Percentiles rank a stretch among this genome's conserved stretches.
Conservation (phyloP, 2,888 invertebrate species). For the Prosopocoilus inquinatus region DNA sequence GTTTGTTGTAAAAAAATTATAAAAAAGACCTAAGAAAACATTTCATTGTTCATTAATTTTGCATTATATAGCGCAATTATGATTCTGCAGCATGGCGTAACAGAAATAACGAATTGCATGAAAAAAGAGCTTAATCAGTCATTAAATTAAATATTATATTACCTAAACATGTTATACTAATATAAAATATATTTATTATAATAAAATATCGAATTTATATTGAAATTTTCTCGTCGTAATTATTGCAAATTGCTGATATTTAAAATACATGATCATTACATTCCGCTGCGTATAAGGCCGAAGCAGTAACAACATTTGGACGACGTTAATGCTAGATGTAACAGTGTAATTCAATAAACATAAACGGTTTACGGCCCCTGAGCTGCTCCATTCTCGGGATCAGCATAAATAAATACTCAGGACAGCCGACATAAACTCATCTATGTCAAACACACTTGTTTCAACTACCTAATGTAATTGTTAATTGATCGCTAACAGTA, state of each 20-base stretch:
- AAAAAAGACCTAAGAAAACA: not conserved
- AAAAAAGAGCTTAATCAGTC: not conserved
- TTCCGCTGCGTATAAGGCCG: constrained; percentile 26
- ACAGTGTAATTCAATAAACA: constrained; percentile 49
- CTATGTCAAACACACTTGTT: not conserved
- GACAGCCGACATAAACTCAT: constrained; percentile 1
- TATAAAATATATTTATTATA: constrained; percentile 12
- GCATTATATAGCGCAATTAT: not conserved
- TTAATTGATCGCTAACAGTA: too few species aligned
- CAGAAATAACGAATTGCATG: not conserved
- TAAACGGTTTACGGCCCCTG: constrained; percentile 45
- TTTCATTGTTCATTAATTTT: not conserved
- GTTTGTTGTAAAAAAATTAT: too few species aligned
- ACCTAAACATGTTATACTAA: constrained; percentile 6
- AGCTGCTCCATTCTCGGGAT: constrained; percentile 42
- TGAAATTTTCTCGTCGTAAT: not conserved
- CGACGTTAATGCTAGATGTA: constrained; percentile 47
- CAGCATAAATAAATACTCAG: constrained; percentile 37
- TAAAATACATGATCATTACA: constrained; percentile 5
- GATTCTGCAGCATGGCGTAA: too few species aligned
- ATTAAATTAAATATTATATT: not conserved
- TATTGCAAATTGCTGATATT: constrained; percentile 2
- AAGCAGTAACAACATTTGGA: constrained; percentile 41
- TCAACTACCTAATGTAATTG: not conserved
- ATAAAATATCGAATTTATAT: constrained; percentile 15